A percentile compares a stretch with the other conserved stretches of the same genome.
Conservation (phyloP, 2,888 invertebrate species). For the Bembecia ichneumoniformis region DNA sequence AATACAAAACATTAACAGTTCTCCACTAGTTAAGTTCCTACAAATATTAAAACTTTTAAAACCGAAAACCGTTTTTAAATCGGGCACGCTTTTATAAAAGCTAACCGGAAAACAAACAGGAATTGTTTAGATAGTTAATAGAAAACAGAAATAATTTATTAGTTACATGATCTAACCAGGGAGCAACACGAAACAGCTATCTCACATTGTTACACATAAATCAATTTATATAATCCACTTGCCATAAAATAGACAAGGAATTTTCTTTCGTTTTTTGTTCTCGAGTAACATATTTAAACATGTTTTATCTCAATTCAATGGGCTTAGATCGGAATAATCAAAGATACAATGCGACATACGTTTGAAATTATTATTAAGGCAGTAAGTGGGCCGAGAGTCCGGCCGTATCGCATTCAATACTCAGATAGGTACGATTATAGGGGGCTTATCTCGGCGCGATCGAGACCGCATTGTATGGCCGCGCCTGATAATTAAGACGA, state of each 20-base stretch:
- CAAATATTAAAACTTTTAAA: too few relatives aligned
- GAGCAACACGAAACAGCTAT: too few relatives aligned
- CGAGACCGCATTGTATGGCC: conserved; percentile 67
- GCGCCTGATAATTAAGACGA: conserved; percentile 72
- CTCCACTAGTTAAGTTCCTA: too few relatives aligned
- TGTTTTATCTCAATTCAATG: conserved; percentile 57
- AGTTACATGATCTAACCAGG: too few relatives aligned
- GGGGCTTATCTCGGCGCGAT: conserved; percentile 66
- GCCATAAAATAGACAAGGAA: not conserved
- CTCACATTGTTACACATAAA: not conserved
- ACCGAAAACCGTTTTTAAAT: too few relatives aligned
- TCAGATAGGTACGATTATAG: conserved; percentile 49
- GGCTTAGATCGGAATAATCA: conserved; percentile 63
- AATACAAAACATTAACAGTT: too few relatives aligned
- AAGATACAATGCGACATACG: conserved; percentile 64
- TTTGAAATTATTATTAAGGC: conserved; percentile 66
- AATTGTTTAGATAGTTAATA: too few relatives aligned
- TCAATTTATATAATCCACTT: not conserved
- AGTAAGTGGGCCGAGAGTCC: conserved; percentile 41
- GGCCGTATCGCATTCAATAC: conserved; percentile 55
- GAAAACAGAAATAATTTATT: too few relatives aligned
- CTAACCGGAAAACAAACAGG: too few relatives aligned
- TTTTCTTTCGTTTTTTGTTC: conserved; percentile 29
- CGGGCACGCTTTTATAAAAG: too few relatives aligned
- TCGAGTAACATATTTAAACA: conserved; percentile 37